Conservation (phyloP, 2,113 vertebrate genomes). For the Rattus norvegicus region GRCr8 NC_086020.1:140253501-140254000, state of each 20-base stretch:
- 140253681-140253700: neutral
- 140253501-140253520: neutral
- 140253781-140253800: neutral
- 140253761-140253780: neutral
- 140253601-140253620: neutral
- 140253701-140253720: neutral
- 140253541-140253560: neutral
- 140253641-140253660: neutral
- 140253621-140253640: neutral
- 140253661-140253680: neutral
- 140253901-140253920: slow-evolving; percentile 43
- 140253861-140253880: neutral
- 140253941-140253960: slow-evolving; percentile 45
- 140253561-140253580: neutral
- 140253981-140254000: slow-evolving; percentile 62
- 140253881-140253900: slow-evolving; percentile 21
- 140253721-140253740: neutral
- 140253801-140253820: neutral
- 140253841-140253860: neutral
- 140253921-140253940: slow-evolving; percentile 49
- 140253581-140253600: neutral
- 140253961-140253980: slow-evolving; percentile 63
- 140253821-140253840: slow-evolving; percentile 16
- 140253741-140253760: neutral
- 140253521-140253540: neutral